Percentiles rank a stretch among this genome's conserved stretches.
Conservation (phyloP, 2,797 vertebrate species). For the Trichosurus vulpecula region DNA sequence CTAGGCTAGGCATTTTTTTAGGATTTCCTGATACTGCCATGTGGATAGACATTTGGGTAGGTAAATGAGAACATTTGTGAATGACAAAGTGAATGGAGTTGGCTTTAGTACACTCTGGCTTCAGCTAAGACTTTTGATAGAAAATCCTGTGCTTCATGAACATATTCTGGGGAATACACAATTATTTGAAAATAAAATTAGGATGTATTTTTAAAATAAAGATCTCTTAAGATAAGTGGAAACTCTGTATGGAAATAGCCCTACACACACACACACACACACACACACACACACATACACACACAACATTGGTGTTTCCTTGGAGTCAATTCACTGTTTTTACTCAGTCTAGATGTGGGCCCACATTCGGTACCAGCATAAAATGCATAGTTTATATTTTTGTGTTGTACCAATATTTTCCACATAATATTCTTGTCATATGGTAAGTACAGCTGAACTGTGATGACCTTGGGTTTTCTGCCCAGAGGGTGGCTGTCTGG, state of each 20-base stretch:
- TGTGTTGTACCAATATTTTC: conserved; percentile 43
- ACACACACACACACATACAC: too few relatives aligned
- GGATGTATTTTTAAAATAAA: not conserved
- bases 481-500: not conserved
- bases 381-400: not conserved
- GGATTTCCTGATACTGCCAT: not conserved
- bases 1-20: not conserved
- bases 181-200: not conserved
- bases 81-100: not conserved
- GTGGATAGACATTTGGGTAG: not conserved
- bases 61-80: not conserved
- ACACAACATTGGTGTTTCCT: conserved; percentile 5
- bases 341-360: conserved; percentile 7
- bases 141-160: not conserved
- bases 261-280: too few relatives aligned
- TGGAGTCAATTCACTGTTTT: conserved; percentile 25
- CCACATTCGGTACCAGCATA: conserved; percentile 9
- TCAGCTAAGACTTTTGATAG: not conserved
- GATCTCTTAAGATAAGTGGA: not conserved
- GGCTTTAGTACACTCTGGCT: not conserved
- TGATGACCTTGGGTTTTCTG: conserved; percentile 24
- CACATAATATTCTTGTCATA: conserved; percentile 24
- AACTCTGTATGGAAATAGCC: not conserved
- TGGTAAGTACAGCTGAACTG: conserved; percentile 13
- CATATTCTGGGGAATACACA: not conserved